Evolutionary conservation across 37 sponge, comb jelly and placozoan genomes (phyloP).

Genomic region (Petrosia ficiformis): DNA sequence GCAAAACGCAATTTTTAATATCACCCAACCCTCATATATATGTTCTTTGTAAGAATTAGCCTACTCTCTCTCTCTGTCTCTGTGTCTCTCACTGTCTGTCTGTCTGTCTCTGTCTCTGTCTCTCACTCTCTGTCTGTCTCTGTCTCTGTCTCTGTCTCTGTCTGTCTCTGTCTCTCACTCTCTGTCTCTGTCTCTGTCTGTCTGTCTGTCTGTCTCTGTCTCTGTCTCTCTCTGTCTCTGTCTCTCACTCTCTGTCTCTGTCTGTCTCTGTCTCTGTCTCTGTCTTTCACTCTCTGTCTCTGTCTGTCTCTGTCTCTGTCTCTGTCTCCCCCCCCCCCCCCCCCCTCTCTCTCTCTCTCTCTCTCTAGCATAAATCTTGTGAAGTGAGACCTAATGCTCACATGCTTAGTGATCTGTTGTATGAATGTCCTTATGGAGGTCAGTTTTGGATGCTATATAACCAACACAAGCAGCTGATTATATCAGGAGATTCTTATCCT

Average conservation of each 20-base stretch:
- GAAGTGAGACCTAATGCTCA: conserved; percentile 65
- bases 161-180: conserved; percentile 11
- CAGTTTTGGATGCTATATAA: conserved; percentile 92
- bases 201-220: conserved; percentile 16
- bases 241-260: conserved; percentile 20
- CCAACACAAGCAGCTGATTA: conserved; percentile 65
- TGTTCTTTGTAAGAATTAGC: neutral
- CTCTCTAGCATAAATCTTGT: conserved; percentile 20
- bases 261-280: conserved; percentile 14
- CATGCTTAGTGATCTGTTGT: conserved; percentile 73
- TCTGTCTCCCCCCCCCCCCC: neutral
- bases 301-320: neutral
- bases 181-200: conserved; percentile 16
- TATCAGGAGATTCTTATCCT: conserved; percentile 80
- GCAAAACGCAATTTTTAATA: too few relatives aligned
- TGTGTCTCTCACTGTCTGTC: neutral
- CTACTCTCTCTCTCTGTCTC: neutral
- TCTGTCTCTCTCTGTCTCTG: conserved; percentile 20
- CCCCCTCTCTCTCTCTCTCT: conserved; percentile 5
- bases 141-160: neutral
- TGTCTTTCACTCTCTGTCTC: conserved; percentile 10
- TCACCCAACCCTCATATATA: neutral
- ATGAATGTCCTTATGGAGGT: conserved; percentile 76
- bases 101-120: neutral
- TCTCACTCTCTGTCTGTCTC: neutral